Percentiles rank a stretch among this genome's conserved stretches.
Conservation (phyloP, 2,113 vertebrate genomes). For the Speoplatyrhinus poulsoni region DNA sequence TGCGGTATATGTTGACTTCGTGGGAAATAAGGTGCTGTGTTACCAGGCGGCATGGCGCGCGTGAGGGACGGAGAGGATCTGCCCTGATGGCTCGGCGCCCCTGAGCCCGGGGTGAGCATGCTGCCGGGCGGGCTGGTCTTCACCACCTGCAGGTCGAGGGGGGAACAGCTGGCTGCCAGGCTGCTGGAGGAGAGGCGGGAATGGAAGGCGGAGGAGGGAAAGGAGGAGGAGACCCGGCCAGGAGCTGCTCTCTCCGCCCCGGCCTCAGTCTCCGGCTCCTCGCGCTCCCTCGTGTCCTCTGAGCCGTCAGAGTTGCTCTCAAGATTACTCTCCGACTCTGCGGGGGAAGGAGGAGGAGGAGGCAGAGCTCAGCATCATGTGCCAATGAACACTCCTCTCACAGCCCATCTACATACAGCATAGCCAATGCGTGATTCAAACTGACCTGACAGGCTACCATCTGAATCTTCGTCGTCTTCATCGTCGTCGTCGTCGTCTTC, state of each 20-base stretch:
- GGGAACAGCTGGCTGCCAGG: constrained; percentile 75
- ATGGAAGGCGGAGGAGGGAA: constrained; percentile 53
- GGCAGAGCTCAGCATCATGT: constrained; percentile 25
- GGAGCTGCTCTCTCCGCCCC: constrained; percentile 80
- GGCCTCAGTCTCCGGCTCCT: constrained; percentile 84
- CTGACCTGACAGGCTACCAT: constrained; percentile 91
- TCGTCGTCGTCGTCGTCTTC: constrained; percentile 84
- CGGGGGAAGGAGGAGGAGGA: constrained; percentile 31
- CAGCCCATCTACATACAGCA: constrained; percentile 4
- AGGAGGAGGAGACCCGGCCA: constrained; percentile 74
- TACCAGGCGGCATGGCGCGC: constrained; percentile 82
- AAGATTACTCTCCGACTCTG: constrained; percentile 91
- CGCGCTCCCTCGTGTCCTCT: constrained; percentile 85
- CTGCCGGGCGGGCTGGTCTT: constrained; percentile 70
- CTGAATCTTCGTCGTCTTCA: constrained; percentile 80
- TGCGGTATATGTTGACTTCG: neutral
- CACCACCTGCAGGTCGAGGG: constrained; percentile 83
- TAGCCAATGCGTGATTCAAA: neutral
- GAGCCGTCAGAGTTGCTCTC: constrained; percentile 89
- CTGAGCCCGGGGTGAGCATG: constrained; percentile 66
- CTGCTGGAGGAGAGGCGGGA: constrained; percentile 61
- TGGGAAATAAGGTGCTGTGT: neutral
- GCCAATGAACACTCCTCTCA: constrained; percentile 38
- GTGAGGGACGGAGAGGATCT: constrained; percentile 74
- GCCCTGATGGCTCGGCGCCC: constrained; percentile 74